Conservation (phyloP, 1,140 invertebrate species). For the Metopolophium dirhodum region DNA sequence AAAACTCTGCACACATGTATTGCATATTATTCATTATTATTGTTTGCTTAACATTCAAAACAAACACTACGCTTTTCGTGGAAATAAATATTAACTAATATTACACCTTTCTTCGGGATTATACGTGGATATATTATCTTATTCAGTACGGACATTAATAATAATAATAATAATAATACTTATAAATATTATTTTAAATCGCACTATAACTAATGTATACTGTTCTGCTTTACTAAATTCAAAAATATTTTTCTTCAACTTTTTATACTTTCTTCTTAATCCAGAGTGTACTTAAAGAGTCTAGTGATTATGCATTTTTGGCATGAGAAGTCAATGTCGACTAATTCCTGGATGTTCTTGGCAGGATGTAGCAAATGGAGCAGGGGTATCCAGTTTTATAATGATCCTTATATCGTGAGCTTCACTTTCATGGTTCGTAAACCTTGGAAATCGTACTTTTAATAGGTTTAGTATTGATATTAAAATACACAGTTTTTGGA, state of each 20-base stretch:
- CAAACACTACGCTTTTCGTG: not conserved
- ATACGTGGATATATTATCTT: not conserved
- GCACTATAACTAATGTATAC: not conserved
- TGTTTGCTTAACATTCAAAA: not conserved
- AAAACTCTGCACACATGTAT: not conserved
- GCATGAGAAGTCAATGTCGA: not conserved
- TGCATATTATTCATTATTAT: not conserved
- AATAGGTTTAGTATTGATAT: slow-evolving; percentile 25
- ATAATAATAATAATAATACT: not conserved
- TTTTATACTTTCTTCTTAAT: not conserved
- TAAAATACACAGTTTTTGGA: not conserved
- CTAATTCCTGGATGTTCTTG: slow-evolving; percentile 5
- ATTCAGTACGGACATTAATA: not conserved
- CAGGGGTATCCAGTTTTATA: not conserved
- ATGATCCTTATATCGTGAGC: slow-evolving; percentile 20
- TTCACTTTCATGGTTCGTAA: slow-evolving; percentile 40
- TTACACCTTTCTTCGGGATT: not conserved
- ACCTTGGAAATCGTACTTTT: slow-evolving; percentile 34
- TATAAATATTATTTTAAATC: not conserved
- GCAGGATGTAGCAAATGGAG: slow-evolving; percentile 4
- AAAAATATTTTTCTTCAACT: not conserved
- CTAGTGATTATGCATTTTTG: not conserved
- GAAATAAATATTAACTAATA: not conserved
- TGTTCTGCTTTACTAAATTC: not conserved
- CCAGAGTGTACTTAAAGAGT: not conserved